A percentile compares a stretch with the other conserved stretches of the same genome.
phyloP scores from a whole-genome alignment of 1,140 invertebrate genomes.

The Drosophila rhopaloa region DNA sequence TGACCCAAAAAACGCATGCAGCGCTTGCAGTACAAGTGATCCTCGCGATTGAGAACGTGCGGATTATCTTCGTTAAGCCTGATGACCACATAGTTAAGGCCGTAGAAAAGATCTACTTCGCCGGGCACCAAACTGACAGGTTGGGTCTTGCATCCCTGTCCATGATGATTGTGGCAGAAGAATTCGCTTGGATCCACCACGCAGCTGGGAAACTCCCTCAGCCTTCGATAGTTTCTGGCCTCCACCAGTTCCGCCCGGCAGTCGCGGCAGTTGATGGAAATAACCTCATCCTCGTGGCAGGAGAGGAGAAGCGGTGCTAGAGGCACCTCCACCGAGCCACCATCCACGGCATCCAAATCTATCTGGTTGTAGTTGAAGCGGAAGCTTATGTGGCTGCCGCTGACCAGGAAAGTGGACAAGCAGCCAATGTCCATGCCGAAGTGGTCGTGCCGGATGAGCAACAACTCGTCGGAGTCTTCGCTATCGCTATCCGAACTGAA shows the following conservation, averaged over 20 bases:
- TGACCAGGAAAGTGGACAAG: conserved; percentile 43
- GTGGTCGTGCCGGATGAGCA: conserved; percentile 40
- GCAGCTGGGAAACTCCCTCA: conserved; percentile 72
- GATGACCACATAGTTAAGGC: conserved; percentile 68
- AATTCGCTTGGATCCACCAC: conserved; percentile 72
- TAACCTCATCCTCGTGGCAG: conserved; percentile 17
- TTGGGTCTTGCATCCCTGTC: background rate
- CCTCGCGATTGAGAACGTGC: conserved; percentile 16
- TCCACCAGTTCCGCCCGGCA: conserved; percentile 40
- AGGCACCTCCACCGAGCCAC: conserved; percentile 9
- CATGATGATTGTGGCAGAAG: conserved; percentile 74
- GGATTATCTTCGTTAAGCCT: conserved; percentile 8
- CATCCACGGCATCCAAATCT: conserved; percentile 42
- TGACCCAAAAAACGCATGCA: conserved; percentile 64
- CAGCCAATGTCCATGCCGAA: conserved; percentile 57
- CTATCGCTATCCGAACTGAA: conserved; percentile 4
- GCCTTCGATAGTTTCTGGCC: conserved; percentile 21
- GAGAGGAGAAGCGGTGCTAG: conserved; percentile 18
- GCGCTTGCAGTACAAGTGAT: conserved; percentile 65
- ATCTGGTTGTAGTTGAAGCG: conserved; percentile 64
- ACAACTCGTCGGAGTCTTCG: conserved; percentile 6
- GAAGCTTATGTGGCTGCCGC: conserved; percentile 47
- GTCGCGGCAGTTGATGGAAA: conserved; percentile 39
- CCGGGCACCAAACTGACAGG: conserved; percentile 49
- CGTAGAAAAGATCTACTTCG: conserved; percentile 61